Evolutionary conservation across 2,888 invertebrate genomes (phyloP).

Genomic region (Drosophila infuscata): DNA sequence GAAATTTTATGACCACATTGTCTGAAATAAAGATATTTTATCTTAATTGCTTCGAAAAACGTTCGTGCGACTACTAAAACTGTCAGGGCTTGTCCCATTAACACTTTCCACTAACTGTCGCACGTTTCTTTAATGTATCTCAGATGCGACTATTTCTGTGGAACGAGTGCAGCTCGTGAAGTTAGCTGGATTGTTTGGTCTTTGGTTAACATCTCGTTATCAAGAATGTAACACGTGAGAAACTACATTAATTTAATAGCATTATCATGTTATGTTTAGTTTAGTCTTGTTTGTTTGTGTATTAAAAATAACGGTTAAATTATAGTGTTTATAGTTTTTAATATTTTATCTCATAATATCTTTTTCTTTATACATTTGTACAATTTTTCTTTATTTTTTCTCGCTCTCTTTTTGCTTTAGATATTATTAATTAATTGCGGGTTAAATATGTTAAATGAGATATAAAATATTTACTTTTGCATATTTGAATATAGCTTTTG

Average conservation of each 20-base stretch:
- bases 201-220: background rate
- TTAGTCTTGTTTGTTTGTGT: background rate
- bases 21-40: constrained; percentile 52
- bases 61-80: constrained; percentile 46
- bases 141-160: constrained; percentile 13
- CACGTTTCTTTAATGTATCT: constrained; percentile 22
- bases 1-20: constrained; percentile 34
- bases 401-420: no score
- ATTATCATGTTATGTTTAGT: background rate
- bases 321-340: background rate
- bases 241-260: background rate
- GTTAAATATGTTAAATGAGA: no score
- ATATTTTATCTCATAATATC: background rate
- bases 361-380: no score
- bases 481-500: background rate
- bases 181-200: background rate
- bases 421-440: no score
- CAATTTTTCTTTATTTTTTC: background rate
- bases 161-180: background rate
- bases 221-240: background rate
- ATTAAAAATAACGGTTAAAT: background rate
- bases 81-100: constrained; percentile 38
- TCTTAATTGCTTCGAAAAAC: constrained; percentile 49
- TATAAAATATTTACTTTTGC: background rate
- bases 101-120: constrained; percentile 49